Conservation (phyloP, 2,797 vertebrate species). For the Hypotaenidia philippensis region DNA sequence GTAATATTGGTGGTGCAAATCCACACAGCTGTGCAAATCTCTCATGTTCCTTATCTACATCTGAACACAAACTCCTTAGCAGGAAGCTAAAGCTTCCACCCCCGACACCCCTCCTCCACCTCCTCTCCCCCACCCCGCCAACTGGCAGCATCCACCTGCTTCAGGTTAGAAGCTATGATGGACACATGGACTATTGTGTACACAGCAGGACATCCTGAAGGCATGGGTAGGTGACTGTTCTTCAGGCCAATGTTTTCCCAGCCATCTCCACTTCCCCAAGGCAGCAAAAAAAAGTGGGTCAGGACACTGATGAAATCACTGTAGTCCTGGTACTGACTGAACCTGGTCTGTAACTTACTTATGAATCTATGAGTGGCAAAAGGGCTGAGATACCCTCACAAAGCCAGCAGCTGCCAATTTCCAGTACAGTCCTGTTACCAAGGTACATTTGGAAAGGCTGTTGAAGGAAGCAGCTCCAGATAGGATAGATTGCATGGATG, state of each 20-base stretch:
- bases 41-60: background rate
- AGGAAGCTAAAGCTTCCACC: background rate
- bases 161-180: background rate
- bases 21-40: background rate
- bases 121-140: too few relatives aligned
- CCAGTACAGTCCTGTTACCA: background rate
- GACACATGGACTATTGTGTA: background rate
- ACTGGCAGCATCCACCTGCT: background rate
- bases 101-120: background rate
- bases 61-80: background rate
- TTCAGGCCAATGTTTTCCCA: background rate
- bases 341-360: background rate
- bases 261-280: background rate
- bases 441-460: slow-evolving; percentile 44
- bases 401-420: background rate
- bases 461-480: slow-evolving; percentile 10
- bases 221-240: accelerated
- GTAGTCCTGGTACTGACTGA: background rate
- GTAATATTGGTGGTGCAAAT: background rate
- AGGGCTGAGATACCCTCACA: background rate
- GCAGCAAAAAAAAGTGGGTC: background rate
- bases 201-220: background rate
- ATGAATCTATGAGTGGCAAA: background rate
- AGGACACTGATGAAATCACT: background rate
- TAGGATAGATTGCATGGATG: background rate